Conservation (phyloP, 92 coral and sea anemone species). For the Micromussa lordhowensis region DNA sequence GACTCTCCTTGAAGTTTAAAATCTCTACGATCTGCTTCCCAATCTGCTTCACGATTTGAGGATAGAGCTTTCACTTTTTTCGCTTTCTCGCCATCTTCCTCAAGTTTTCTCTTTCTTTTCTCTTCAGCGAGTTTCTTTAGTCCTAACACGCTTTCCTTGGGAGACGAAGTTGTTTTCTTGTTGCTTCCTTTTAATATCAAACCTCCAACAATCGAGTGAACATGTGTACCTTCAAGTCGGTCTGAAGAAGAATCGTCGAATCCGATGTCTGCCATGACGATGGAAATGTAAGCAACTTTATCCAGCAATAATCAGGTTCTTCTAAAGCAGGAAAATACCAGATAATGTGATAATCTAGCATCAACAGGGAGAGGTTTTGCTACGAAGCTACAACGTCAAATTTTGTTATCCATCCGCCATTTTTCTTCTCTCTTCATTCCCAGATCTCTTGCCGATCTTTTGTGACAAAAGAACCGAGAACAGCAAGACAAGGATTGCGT, state of each 20-base stretch:
- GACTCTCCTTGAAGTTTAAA: constrained; percentile 43
- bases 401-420: not conserved
- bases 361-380: not conserved
- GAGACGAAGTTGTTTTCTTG: constrained; percentile 66
- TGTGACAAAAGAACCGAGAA: not conserved
- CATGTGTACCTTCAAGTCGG: constrained; percentile 83
- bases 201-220: constrained; percentile 72
- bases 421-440: not conserved
- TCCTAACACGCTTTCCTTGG: constrained; percentile 83
- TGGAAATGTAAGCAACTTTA: not conserved
- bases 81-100: constrained; percentile 56
- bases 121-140: constrained; percentile 92
- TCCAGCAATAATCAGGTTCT: not conserved
- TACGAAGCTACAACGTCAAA: not conserved
- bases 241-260: constrained; percentile 77
- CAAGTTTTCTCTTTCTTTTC: constrained; percentile 77
- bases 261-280: constrained; percentile 58
- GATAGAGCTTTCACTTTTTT: constrained; percentile 57
- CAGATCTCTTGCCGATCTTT: not conserved
- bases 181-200: constrained; percentile 71
- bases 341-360: not conserved
- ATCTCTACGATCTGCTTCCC: constrained; percentile 64
- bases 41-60: constrained; percentile 46
- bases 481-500: no score
- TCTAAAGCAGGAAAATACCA: not conserved